These are phyloP conservation scores for Drosophila orena DNA, from an alignment of 1,140 invertebrate genomes.

Conservation along the genomic window DNA sequence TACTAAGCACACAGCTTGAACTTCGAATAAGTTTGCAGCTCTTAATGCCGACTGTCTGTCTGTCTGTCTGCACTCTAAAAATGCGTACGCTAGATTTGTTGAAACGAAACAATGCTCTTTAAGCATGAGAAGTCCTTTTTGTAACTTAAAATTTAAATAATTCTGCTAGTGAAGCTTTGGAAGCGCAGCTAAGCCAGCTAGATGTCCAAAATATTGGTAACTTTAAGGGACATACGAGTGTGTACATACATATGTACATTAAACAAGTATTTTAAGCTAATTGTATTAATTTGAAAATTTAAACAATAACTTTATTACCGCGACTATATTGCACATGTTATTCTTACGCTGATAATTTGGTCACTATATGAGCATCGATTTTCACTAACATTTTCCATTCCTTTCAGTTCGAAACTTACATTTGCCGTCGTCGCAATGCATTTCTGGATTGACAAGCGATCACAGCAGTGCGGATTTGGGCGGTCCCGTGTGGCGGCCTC, in stretches of 20 bases:
- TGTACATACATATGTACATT: too few species aligned
- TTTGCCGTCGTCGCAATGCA: constrained; percentile 85
- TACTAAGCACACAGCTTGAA: constrained; percentile 29
- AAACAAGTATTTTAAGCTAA: too few species aligned
- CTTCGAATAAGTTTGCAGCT: constrained; percentile 65
- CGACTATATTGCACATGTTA: too few species aligned
- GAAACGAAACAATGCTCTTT: neutral
- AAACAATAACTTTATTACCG: too few species aligned
- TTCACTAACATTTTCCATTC: neutral
- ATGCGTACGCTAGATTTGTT: constrained; percentile 2
- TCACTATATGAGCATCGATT: too few species aligned
- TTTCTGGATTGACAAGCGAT: constrained; percentile 91
- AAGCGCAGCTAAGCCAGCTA: too few species aligned
- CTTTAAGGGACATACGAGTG: too few species aligned
- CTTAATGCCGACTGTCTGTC: constrained; percentile 42
- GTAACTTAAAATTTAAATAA: too few species aligned
- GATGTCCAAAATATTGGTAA: too few species aligned
- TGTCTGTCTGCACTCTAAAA: constrained; percentile 22
- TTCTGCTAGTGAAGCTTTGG: too few species aligned
- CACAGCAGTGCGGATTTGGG: constrained; percentile 88
- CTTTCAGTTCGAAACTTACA: constrained; percentile 13
- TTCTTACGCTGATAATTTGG: too few species aligned
- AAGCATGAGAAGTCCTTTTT: neutral
- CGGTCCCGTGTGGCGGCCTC: constrained; percentile 85
- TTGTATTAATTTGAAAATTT: too few species aligned